Conservation (phyloP, 2,797 vertebrate species). For the Sebastes dallii region DNA sequence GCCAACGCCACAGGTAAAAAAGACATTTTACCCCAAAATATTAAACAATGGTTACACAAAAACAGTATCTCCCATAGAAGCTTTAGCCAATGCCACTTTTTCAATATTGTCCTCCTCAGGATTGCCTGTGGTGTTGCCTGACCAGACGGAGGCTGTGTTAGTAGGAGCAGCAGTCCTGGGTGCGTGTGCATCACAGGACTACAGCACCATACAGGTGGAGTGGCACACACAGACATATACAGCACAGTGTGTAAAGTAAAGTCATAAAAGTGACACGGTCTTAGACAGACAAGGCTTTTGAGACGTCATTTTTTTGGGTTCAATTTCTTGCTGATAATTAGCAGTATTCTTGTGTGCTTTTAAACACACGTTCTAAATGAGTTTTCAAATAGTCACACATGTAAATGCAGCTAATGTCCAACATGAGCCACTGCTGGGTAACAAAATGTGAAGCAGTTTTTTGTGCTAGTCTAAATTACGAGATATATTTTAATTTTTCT, state of each 20-base stretch:
- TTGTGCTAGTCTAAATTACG: background rate
- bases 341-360: background rate
- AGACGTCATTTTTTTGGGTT: background rate
- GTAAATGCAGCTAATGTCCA: background rate
- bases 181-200: conserved; percentile 92
- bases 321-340: background rate
- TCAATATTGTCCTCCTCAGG: conserved; percentile 73
- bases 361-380: background rate
- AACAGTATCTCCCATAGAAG: background rate
- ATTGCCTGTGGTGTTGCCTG: conserved; percentile 89
- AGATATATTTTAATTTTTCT: background rate
- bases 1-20: conserved; percentile 89
- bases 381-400: background rate
- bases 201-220: conserved; percentile 88
- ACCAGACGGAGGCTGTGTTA: conserved; percentile 92
- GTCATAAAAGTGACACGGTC: background rate
- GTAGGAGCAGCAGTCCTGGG: conserved; percentile 93
- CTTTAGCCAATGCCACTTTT: background rate
- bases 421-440: background rate
- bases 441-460: background rate
- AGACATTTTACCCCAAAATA: background rate
- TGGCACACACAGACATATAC: background rate
- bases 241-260: background rate
- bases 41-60: background rate
- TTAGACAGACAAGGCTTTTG: background rate